phyloP scores from a whole-genome alignment of 2,797 vertebrate genomes.

The Xenentodon cancila region DNA sequence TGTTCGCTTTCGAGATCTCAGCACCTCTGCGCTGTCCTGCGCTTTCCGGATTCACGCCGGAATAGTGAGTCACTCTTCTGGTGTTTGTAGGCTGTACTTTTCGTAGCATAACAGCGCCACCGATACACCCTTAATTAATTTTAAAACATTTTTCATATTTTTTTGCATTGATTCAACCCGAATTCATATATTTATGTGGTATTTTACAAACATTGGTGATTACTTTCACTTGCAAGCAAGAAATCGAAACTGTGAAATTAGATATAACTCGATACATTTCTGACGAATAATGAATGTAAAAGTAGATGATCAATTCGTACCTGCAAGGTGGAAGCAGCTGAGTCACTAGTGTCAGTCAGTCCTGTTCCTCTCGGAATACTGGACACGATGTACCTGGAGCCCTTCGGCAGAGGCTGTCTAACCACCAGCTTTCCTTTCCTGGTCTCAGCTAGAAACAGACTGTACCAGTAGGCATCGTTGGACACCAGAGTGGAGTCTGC shows the following conservation, averaged over 20 bases:
- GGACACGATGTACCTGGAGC: slow-evolving; percentile 74
- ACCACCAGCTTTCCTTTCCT: slow-evolving; percentile 63
- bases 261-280: no score
- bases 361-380: slow-evolving; percentile 71
- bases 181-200: no score
- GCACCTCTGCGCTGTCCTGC: not conserved
- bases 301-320: not conserved
- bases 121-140: not conserved
- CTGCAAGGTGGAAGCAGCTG: slow-evolving; percentile 47
- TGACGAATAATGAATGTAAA: no score
- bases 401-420: slow-evolving; percentile 66
- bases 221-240: no score
- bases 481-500: slow-evolving; percentile 70
- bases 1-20: not conserved
- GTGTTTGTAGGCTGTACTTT: not conserved
- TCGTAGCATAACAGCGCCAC: slow-evolving; percentile 3
- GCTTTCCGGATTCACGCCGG: no score
- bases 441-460: slow-evolving; percentile 69
- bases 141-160: no score
- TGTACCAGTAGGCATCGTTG: slow-evolving; percentile 74
- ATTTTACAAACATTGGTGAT: no score
- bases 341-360: slow-evolving; percentile 67
- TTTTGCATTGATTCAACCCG: no score
- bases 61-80: not conserved
- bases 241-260: no score